These are phyloP conservation scores for Dryococelus australis DNA, from an alignment of 2,888 invertebrate species.

Conservation along the genomic window DNA sequence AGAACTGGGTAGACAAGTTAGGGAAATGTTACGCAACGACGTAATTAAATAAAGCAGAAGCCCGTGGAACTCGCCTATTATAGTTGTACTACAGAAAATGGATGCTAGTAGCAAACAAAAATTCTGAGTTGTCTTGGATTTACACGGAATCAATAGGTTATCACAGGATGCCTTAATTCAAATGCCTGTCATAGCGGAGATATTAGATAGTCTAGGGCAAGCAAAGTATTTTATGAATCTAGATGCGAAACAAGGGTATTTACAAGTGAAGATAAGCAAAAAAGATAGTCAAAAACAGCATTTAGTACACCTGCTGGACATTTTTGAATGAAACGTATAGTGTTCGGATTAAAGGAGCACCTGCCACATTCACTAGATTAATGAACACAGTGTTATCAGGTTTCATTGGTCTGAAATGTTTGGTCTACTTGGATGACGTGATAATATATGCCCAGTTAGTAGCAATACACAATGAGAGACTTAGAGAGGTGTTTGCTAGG, in stretches of 20 bases:
- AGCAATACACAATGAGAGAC: background rate
- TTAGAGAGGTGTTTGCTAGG: conserved; percentile 36
- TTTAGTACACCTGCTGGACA: conserved; percentile 4
- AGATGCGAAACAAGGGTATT: conserved; percentile 21
- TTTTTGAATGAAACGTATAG: too few relatives aligned
- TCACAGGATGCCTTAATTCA: too few relatives aligned
- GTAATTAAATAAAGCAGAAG: too few relatives aligned
- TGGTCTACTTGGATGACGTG: background rate
- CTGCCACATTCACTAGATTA: background rate
- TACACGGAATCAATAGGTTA: too few relatives aligned
- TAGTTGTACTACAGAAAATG: too few relatives aligned
- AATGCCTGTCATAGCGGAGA: background rate
- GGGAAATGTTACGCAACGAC: too few relatives aligned
- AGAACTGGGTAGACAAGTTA: too few relatives aligned
- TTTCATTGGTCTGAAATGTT: background rate
- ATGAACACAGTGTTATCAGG: background rate
- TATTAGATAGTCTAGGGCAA: conserved; percentile 6
- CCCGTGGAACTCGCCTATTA: too few relatives aligned
- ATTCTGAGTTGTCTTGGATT: too few relatives aligned
- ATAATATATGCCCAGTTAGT: background rate
- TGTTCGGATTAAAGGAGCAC: background rate
- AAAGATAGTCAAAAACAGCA: conserved; percentile 17
- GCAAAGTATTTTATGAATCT: too few relatives aligned
- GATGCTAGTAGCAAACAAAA: too few relatives aligned
- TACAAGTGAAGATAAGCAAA: background rate